These are phyloP conservation scores for Sternarchorhynchus goeldii DNA, from an alignment of 2,797 vertebrate genomes.

Conservation along the genomic window DNA sequence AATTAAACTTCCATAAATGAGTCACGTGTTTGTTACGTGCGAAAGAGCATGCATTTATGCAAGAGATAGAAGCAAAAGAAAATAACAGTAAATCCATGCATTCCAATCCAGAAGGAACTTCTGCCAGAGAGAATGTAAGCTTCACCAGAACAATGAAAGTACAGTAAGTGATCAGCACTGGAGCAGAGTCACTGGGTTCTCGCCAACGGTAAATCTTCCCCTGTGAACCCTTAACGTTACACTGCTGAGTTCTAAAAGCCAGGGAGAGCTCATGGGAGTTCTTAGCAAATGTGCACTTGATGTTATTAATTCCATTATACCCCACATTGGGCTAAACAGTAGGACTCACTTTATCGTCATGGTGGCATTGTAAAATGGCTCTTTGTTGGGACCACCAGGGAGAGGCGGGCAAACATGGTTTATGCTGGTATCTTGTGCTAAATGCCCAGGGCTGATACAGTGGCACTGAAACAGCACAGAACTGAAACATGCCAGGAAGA, in stretches of 20 bases:
- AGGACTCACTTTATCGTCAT: constrained; percentile 66
- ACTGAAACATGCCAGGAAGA: constrained; percentile 69
- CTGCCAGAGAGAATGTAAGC: constrained; percentile 50
- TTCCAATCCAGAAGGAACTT: constrained; percentile 35
- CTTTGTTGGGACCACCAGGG: constrained; percentile 58
- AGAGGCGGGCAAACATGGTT: constrained; percentile 61
- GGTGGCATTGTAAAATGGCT: constrained; percentile 64
- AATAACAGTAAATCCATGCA: constrained; percentile 42
- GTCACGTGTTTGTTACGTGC: constrained; percentile 76
- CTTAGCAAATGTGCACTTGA: constrained; percentile 65
- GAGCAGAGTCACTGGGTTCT: constrained; percentile 55
- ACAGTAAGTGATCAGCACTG: constrained; percentile 51
- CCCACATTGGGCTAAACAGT: constrained; percentile 70
- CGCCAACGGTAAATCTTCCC: constrained; percentile 64
- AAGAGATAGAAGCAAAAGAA: constrained; percentile 42
- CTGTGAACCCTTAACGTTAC: constrained; percentile 58
- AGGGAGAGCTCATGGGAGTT: constrained; percentile 64
- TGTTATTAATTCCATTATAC: constrained; percentile 74
- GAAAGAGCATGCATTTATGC: constrained; percentile 50
- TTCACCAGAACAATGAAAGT: constrained; percentile 52
- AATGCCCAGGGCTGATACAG: constrained; percentile 66
- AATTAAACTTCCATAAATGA: constrained; percentile 89
- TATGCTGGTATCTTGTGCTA: constrained; percentile 72
- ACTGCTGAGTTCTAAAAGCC: constrained; percentile 66
- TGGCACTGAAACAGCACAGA: constrained; percentile 71